These are phyloP conservation scores for Proisotoma minuta DNA, from an alignment of 2,888 invertebrate genomes.

Conservation along the genomic window DNA sequence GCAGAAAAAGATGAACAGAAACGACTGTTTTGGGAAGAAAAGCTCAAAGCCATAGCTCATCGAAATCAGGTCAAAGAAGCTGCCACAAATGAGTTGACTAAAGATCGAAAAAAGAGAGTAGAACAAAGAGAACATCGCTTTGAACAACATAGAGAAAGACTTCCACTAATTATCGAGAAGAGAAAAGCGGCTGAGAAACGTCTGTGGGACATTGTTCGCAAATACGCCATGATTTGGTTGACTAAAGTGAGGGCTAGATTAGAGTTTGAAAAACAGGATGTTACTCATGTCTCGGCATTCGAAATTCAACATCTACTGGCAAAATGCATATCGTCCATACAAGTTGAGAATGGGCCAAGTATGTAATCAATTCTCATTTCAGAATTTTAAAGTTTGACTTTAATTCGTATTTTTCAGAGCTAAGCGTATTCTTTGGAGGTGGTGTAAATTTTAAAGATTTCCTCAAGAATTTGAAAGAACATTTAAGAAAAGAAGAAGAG, in stretches of 20 bases:
- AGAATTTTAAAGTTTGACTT: too few species aligned
- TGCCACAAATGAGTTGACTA: background rate
- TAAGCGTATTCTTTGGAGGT: too few species aligned
- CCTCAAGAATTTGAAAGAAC: background rate
- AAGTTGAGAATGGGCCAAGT: too few species aligned
- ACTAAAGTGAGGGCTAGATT: background rate
- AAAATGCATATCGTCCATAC: background rate
- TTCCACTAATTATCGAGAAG: background rate
- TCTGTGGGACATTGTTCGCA: background rate
- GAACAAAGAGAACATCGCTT: background rate
- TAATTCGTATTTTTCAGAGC: too few species aligned
- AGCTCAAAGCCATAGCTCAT: background rate
- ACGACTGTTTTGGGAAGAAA: background rate
- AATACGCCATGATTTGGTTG: background rate
- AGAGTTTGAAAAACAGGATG: background rate
- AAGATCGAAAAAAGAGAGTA: background rate
- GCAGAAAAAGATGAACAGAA: background rate
- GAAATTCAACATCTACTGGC: background rate
- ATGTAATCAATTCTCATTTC: too few species aligned
- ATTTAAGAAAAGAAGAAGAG: background rate
- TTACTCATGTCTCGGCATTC: background rate
- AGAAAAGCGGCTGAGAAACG: background rate
- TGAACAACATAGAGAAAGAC: background rate
- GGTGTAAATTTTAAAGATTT: too few species aligned
- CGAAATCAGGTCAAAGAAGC: background rate